Evolutionary conservation across 2,113 vertebrate species (phyloP).

Genomic region (Misgurnus anguillicaudatus): DNA sequence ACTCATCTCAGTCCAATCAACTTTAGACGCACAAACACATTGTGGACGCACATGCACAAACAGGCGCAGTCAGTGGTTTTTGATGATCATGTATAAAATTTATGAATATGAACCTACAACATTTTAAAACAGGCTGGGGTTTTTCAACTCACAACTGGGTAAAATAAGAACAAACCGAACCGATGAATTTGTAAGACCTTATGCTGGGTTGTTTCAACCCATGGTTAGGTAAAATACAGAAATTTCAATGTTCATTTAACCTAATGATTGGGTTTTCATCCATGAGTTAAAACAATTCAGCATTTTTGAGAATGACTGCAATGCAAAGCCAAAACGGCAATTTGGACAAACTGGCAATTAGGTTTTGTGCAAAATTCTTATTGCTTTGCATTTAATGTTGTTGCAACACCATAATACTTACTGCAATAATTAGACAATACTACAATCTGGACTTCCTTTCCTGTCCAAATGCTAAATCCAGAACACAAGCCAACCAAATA

Average conservation of each 20-base stretch:
- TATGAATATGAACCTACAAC: background rate
- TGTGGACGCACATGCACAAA: constrained; percentile 20
- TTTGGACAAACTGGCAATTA: too few relatives aligned
- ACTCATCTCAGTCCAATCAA: constrained; percentile 49
- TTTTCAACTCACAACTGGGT: too few relatives aligned
- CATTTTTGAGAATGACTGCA: too few relatives aligned
- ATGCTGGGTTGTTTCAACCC: too few relatives aligned
- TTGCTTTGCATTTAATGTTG: background rate
- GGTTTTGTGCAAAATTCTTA: background rate
- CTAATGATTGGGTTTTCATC: too few relatives aligned
- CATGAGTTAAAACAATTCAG: too few relatives aligned
- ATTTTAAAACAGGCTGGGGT: too few relatives aligned
- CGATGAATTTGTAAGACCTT: too few relatives aligned
- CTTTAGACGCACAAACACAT: constrained; percentile 40
- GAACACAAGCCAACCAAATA: background rate
- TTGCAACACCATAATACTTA: background rate
- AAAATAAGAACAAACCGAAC: too few relatives aligned
- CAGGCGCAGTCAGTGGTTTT: constrained; percentile 5
- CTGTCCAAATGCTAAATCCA: background rate
- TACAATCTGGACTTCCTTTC: background rate
- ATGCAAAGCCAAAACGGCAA: background rate
- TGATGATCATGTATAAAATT: background rate
- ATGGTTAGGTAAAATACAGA: too few relatives aligned
- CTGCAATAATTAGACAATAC: background rate
- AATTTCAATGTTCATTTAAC: too few relatives aligned